Base-by-base conservation (phyloP, 30 jellyfish, hydroid and myxozoan species). In the Morbakka virulenta region DNA sequence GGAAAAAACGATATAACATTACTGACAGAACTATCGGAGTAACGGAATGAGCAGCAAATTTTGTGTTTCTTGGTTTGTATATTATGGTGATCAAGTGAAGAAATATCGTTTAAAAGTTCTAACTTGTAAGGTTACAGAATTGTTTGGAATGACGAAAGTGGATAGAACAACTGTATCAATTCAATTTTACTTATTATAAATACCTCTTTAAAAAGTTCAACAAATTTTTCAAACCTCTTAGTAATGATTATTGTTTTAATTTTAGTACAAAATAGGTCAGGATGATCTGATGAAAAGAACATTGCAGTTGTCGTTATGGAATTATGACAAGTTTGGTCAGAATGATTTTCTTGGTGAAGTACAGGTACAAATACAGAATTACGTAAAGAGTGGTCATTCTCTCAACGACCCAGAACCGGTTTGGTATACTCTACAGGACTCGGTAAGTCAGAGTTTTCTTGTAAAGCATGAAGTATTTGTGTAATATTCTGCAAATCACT, bases 301-400 rank as follows among this genome's bases (percentile, higher is more conserved):
- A 0, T 69, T 93, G 49, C 96, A 93, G 53, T 85, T 93, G 1
- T 74, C 99, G 0, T 35, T 87, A 24, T 93, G 99, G 99, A 80
- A 93, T 68, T 87, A 86, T 64, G 99, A 93, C 50, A 85, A 95
- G n/a, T 82, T 93, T 69, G 99, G 99, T 0, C 95, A 89, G 50
- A 93, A 93, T 50, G 99, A 93, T 62, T 93, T 86, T 48, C 88
- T 93, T 2, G 99, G 99, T 30, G 99, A 93, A 51, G 99, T 82
- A 0, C 99, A 93, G 82, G 91, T 93, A 2, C 93, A 87, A 50
- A 82, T 93, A 29, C 63, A 71, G 17, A 90, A 93, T 24, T 93
- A 93, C 62, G 91, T 87, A 0, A 82, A 82, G 57, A 80, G 87
- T 50, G 96, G 96, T 61, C 93, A 93, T 66, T 36, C 79, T 11